Evolutionary conservation across 2,113 vertebrate species (phyloP).

Genomic region (Sapayoa aenigma): DNA sequence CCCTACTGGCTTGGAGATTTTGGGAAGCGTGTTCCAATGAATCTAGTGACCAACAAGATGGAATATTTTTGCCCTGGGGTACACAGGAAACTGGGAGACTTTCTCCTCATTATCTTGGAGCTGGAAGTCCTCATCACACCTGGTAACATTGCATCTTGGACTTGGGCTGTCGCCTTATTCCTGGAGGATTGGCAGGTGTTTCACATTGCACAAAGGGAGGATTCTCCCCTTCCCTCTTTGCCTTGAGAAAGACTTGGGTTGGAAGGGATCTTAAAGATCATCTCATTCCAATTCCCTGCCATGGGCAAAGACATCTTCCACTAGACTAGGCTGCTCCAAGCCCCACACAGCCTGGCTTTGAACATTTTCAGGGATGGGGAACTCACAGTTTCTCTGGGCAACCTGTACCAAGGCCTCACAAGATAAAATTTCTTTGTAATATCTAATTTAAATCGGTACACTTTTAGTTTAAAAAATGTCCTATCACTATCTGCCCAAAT

Average conservation of each 20-base stretch:
- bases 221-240: background rate
- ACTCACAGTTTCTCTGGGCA: background rate
- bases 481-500: background rate
- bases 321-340: background rate
- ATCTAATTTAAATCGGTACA: background rate
- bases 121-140: background rate
- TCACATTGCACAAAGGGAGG: background rate
- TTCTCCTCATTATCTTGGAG: background rate
- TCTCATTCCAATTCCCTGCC: rapidly evolving
- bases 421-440: background rate
- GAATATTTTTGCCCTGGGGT: background rate
- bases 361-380: background rate
- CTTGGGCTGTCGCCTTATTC: rapidly evolving
- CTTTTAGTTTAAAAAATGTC: background rate
- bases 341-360: rapidly evolving
- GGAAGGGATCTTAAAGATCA: background rate
- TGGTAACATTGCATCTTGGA: background rate
- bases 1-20: background rate
- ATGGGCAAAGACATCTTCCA: background rate
- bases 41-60: background rate
- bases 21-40: background rate
- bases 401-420: too few relatives aligned
- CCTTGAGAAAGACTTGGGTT: background rate
- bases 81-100: background rate
- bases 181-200: background rate